Base-by-base conservation (phyloP, 2,888 invertebrate species). In the Geophilus truncorum region DNA sequence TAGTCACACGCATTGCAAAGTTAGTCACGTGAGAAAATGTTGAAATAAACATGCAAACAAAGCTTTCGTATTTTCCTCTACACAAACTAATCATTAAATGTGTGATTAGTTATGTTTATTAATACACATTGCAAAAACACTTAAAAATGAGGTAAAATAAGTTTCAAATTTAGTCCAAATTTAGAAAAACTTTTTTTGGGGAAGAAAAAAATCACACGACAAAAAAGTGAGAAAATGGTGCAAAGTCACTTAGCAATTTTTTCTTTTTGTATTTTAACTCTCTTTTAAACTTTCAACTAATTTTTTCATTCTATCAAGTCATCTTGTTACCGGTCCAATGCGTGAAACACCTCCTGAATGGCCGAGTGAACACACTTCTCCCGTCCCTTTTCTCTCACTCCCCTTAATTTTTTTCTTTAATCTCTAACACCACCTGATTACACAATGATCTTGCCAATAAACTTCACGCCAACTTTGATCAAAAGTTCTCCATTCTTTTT, bases 41-140 rank as follows among this genome's bases (percentile, higher is more conserved):
- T 57, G 57, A 57, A 57, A 57, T 57, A 57, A 57, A 57, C 57
- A 57, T 57, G 57, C 57, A 57, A 57, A 57, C 57, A 57, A 57
- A 57, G 57, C 57, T 57, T 57, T 57, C 23, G 21, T 57, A 23
- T 57, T 57, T 57, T 57, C 57, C 18, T 23, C 6, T 12, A 57
- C 57, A 57, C 57, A 57, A 57, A 57, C 57, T 21, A 57, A 57
- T 57, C 57, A 57, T 23, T 57, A 57, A 57, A 57, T 23, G 57
- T 57, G 57, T 57, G 57, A 57, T 57, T 23, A 57, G 5, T 57
- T 57, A 23, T 21, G 57, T 57, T 57, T 57, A 57, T 57, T 12
- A 9, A 40, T 40, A 40, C 40, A 40, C 12, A 9, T 40, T 12
- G n/a, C n/a, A n/a, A n/a, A n/a, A n/a, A n/a, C 12, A 7, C 12